Evolutionary conservation across 2,888 invertebrate genomes (phyloP).

Genomic region (Ctenicera cuprea): DNA sequence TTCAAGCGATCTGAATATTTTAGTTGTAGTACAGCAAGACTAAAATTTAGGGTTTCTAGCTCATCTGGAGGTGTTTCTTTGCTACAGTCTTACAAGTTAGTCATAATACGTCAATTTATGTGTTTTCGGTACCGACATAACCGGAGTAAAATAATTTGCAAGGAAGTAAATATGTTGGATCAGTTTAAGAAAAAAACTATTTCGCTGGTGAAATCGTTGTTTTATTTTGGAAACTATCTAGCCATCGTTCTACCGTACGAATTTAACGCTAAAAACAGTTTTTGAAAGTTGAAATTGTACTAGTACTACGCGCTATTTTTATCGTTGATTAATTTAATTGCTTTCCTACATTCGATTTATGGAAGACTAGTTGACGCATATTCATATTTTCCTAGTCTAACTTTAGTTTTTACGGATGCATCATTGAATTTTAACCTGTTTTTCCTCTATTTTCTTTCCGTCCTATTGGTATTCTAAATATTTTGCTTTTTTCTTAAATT

Average conservation of each 20-base stretch:
- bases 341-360: neutral
- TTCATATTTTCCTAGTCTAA: constrained; percentile 6
- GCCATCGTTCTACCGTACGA: neutral
- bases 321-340: neutral
- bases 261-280: neutral
- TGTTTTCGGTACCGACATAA: too few relatives aligned
- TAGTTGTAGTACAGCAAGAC: too few relatives aligned
- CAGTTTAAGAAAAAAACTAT: too few relatives aligned
- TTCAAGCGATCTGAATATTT: too few relatives aligned
- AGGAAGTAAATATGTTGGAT: too few relatives aligned
- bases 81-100: too few relatives aligned
- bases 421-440: neutral
- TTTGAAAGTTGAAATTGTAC: too few relatives aligned
- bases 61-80: too few relatives aligned
- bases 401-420: constrained; percentile 15
- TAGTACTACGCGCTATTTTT: too few relatives aligned
- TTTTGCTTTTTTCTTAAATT: neutral
- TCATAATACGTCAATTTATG: too few relatives aligned
- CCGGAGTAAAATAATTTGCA: too few relatives aligned
- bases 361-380: constrained; percentile 18
- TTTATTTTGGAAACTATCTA: neutral
- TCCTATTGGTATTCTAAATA: neutral
- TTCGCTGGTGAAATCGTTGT: neutral
- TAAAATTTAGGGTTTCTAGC: too few relatives aligned
- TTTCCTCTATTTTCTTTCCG: constrained; percentile 5